phyloP scores from a whole-genome alignment of 2,797 vertebrate species.

The Anolis apletophallus region DNA sequence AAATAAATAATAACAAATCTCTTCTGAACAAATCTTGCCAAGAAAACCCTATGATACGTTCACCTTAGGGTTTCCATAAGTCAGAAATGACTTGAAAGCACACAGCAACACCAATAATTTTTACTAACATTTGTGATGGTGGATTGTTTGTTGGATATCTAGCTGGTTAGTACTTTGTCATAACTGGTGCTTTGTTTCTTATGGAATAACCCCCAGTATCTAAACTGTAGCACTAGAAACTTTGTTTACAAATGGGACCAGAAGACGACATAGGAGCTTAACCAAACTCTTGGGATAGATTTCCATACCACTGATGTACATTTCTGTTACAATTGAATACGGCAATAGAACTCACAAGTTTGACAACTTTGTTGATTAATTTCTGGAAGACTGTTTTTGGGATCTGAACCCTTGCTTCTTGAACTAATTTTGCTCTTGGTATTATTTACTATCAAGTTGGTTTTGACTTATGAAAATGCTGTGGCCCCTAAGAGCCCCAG shows the following conservation, averaged over 20 bases:
- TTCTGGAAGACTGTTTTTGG: not conserved
- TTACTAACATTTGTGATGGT: not conserved
- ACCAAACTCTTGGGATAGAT: not conserved
- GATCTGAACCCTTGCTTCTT: not conserved
- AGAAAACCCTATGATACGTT: no score
- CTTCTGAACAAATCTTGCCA: no score
- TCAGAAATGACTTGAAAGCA: no score
- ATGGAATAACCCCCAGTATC: not conserved
- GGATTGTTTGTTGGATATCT: not conserved
- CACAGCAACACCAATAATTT: not conserved
- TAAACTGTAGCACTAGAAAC: not conserved
- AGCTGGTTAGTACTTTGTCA: not conserved
- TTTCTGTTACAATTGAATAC: not conserved
- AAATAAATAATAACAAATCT: no score
- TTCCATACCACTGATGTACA: no score
- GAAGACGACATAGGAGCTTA: not conserved
- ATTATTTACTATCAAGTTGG: no score
- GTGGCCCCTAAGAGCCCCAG: no score
- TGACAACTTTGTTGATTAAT: not conserved
- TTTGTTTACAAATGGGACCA: not conserved
- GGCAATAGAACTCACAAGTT: no score
- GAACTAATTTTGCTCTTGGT: not conserved
- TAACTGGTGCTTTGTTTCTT: not conserved
- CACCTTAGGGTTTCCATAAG: no score
- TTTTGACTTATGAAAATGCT: no score